These are phyloP conservation scores for Neomonachus schauinslandi DNA, from an alignment of 2,113 vertebrate species.

Conservation along the genomic window DNA sequence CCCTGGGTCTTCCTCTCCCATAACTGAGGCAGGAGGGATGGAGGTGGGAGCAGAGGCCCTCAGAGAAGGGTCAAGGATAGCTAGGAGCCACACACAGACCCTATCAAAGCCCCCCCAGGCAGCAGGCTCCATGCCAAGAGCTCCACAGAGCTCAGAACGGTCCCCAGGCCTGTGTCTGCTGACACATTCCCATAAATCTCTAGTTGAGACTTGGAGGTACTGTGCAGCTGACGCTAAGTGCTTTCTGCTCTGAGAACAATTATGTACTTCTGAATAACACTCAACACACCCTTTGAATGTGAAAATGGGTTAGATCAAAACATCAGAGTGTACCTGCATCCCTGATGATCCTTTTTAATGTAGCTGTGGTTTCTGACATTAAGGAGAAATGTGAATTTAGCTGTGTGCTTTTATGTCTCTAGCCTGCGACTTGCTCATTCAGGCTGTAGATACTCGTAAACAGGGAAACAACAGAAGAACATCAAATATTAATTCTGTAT, in stretches of 20 bases:
- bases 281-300: background rate
- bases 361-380: background rate
- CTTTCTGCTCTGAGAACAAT: background rate
- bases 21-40: too few relatives aligned
- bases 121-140: accelerated
- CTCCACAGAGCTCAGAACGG: background rate
- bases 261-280: background rate
- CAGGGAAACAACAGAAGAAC: background rate
- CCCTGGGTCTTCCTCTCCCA: accelerated
- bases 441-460: background rate
- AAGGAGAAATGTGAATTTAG: background rate
- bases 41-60: too few relatives aligned
- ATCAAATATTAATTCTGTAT: constrained; percentile 12
- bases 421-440: background rate
- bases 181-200: background rate
- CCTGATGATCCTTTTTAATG: accelerated
- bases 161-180: accelerated
- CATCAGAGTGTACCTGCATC: accelerated
- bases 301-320: background rate
- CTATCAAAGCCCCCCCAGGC: background rate
- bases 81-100: background rate
- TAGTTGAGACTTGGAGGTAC: accelerated
- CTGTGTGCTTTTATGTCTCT: background rate
- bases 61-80: background rate
- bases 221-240: background rate